phyloP scores from a whole-genome alignment of 2,113 vertebrate genomes.

The Galeopterus variegatus region DNA sequence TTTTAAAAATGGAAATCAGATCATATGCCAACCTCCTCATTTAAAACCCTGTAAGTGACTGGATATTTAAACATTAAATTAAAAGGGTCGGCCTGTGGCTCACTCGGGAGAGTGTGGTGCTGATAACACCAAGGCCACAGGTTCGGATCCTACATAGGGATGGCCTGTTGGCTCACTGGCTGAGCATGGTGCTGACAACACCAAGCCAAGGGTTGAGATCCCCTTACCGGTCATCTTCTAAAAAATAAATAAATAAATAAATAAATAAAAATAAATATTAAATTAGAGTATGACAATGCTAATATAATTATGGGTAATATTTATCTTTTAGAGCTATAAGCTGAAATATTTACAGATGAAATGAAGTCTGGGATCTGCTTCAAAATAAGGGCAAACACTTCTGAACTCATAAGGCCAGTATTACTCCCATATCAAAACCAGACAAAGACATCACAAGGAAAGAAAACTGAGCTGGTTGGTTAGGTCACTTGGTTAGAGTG shows the following conservation, averaged over 20 bases:
- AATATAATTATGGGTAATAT: background rate
- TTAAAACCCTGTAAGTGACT: constrained; percentile 1
- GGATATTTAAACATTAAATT: background rate
- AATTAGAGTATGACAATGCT: background rate
- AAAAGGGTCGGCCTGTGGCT: no score
- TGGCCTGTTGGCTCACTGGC: no score
- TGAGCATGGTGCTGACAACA: no score
- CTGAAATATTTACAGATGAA: constrained; percentile 41
- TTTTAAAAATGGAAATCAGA: constrained; percentile 49
- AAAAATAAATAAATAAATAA: no score
- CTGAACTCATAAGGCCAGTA: background rate
- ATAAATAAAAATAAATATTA: no score
- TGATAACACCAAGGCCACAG: no score
- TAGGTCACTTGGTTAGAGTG: no score
- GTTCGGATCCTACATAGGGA: no score
- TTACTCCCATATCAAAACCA: constrained; percentile 29
- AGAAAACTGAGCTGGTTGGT: background rate
- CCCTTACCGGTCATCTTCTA: no score
- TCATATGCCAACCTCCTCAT: background rate
- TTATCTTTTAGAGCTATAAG: constrained; percentile 15
- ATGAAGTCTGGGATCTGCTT: background rate
- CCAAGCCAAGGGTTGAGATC: no score
- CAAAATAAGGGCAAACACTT: background rate
- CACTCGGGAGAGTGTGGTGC: no score
- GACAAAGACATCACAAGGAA: background rate